These are phyloP conservation scores for Macrostomum cliftonense DNA, from an alignment of 2,888 invertebrate genomes.

Conservation along the genomic window DNA sequence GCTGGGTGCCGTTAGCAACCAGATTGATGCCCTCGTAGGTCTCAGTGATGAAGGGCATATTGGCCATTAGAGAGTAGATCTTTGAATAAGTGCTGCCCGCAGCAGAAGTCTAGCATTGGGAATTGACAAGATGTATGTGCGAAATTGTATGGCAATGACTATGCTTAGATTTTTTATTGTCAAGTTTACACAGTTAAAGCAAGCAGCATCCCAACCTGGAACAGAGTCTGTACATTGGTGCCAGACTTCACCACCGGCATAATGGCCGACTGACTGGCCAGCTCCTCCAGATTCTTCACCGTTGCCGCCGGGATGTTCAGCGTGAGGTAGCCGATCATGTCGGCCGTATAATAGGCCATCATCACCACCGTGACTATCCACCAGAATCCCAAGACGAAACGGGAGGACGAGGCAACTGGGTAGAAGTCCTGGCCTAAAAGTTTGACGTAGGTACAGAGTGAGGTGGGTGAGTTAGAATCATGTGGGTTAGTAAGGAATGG, in stretches of 20 bases:
- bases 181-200: too few species aligned
- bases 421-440: conserved; percentile 11
- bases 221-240: conserved; percentile 7
- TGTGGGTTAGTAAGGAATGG: too few species aligned
- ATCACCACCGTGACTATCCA: conserved; percentile 12
- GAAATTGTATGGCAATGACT: too few species aligned
- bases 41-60: background rate
- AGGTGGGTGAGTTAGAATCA: too few species aligned
- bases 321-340: conserved; percentile 11
- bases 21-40: background rate
- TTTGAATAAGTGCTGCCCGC: background rate
- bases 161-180: too few species aligned
- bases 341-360: conserved; percentile 10
- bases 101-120: too few species aligned
- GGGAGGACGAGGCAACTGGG: conserved; percentile 7
- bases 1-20: background rate
- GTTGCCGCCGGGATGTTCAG: conserved; percentile 2
- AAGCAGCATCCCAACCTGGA: too few species aligned
- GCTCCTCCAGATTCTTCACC: conserved; percentile 7
- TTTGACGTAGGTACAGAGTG: background rate
- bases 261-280: conserved; percentile 1
- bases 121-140: too few species aligned
- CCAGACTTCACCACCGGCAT: conserved; percentile 6
- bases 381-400: conserved; percentile 10
- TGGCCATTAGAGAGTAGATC: background rate